phyloP scores from a whole-genome alignment of 2,888 invertebrate species.

The Gryllus longicercus region DNA sequence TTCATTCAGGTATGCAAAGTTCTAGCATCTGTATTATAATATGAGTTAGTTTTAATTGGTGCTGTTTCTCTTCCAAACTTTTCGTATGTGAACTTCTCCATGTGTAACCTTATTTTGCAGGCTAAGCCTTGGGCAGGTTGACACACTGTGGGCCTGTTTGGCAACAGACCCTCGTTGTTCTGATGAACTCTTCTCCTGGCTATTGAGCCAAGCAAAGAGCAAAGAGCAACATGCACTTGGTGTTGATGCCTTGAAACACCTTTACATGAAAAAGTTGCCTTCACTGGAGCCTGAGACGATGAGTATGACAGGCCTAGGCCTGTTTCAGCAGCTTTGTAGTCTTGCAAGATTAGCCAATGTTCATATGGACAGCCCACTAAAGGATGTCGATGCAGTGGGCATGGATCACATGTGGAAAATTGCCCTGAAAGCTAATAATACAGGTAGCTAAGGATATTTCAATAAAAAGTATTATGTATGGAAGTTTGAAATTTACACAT shows the following conservation, averaged over 20 bases:
- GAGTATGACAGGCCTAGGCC: constrained; percentile 84
- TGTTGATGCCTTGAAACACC: constrained; percentile 78
- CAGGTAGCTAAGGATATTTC: constrained; percentile 51
- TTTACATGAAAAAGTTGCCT: constrained; percentile 86
- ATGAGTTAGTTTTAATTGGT: background rate
- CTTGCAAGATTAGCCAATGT: constrained; percentile 78
- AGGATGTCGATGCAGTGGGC: constrained; percentile 64
- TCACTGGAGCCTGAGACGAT: constrained; percentile 83
- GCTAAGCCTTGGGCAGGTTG: constrained; percentile 81
- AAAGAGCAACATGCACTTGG: constrained; percentile 85
- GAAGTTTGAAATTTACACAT: no score
- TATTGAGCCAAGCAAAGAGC: constrained; percentile 85
- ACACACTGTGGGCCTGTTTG: constrained; percentile 86
- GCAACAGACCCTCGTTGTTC: constrained; percentile 81
- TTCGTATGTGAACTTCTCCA: background rate
- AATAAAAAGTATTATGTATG: no score
- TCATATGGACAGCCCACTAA: constrained; percentile 55
- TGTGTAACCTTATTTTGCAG: constrained; percentile 47
- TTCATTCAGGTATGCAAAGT: constrained; percentile 63
- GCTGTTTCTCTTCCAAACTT: constrained; percentile 11
- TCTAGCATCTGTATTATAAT: background rate
- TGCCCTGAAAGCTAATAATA: constrained; percentile 82
- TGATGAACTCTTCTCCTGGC: constrained; percentile 91
- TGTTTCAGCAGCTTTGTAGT: constrained; percentile 88
- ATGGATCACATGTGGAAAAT: constrained; percentile 96